Base-by-base conservation (phyloP, 2,113 vertebrate species). In the Dicentrarchus labrax region DNA sequence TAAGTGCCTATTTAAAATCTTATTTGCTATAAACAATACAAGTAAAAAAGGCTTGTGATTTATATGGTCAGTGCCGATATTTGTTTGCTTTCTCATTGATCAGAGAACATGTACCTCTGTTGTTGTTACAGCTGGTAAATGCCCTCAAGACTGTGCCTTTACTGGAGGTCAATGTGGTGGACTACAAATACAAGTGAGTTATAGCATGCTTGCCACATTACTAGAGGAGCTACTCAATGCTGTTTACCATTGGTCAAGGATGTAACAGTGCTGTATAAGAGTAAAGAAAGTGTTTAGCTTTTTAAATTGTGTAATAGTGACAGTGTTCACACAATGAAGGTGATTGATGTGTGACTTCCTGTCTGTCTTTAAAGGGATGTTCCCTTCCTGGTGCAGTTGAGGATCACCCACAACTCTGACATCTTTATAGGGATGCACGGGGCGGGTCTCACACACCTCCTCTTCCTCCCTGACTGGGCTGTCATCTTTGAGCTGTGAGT, bases 361-460 rank as follows among this genome's bases (percentile, higher is more conserved):
- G 61, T 78, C 62, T 83, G 66, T 92, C 69, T 85, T 79, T 80
- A 70, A 99, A 53, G 98, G 90, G 96, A 98, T 62, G 95, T 99
- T 72, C 93, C 95, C 13, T 99, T 99, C 95, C 93, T 97, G 13
- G 96, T 97, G 86, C 98, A 99, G 50, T 30, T 99, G 82, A 95
- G 88, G 81, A 97, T 97, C 88, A 99, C 97, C 1, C 97, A 99
- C 90, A 99, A 98, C 95, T 97, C 98, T 0, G 98, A 99, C 91
- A 96, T 99, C 90, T 99, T 99, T 88, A 98, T 99, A n/a, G 98
- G 98, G 66, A 99, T 99, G 91, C 98, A 99, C 0, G 98, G 98
- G 82, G 98, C 98, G 2, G 98, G 98, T 1, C 97, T 99, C 71
- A 99, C 98, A 9, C 98, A 99, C 86, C 93, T 99, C 80, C 97